These are phyloP conservation scores for Tyto alba DNA, from an alignment of 2,113 vertebrate species.

Conservation along the genomic window DNA sequence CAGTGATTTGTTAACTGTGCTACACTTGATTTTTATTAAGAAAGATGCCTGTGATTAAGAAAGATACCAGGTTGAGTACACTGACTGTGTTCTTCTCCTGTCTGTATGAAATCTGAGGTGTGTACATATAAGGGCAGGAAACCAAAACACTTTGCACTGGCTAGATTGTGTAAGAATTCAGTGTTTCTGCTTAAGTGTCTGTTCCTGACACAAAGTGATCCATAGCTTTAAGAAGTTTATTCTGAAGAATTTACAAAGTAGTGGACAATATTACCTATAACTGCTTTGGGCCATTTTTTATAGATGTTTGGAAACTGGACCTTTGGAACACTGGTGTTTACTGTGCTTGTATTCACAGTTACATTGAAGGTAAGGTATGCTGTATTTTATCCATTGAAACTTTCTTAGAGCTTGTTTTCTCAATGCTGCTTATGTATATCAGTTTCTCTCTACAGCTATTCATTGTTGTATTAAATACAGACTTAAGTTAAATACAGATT, in stretches of 20 bases:
- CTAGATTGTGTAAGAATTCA: background rate
- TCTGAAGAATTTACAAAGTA: background rate
- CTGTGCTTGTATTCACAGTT: slow-evolving; percentile 92
- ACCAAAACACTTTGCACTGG: background rate
- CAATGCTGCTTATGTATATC: background rate
- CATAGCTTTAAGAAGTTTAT: background rate
- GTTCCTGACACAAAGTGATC: background rate
- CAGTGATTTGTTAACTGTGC: background rate
- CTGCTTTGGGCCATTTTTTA: background rate
- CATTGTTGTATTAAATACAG: background rate
- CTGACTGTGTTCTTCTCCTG: background rate
- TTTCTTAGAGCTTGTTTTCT: background rate
- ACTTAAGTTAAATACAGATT: background rate
- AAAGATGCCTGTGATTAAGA: background rate
- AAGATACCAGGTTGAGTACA: background rate
- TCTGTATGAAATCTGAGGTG: background rate
- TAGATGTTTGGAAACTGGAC: slow-evolving; percentile 99
- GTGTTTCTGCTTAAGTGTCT: background rate
- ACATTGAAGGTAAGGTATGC: slow-evolving; percentile 86
- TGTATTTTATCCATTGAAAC: background rate
- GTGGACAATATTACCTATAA: background rate
- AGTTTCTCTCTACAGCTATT: background rate
- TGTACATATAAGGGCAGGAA: background rate
- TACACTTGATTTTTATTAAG: background rate
- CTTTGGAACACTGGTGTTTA: slow-evolving; percentile 94